Conservation (phyloP, 2,113 vertebrate genomes). For the Hipposideros armiger region DNA sequence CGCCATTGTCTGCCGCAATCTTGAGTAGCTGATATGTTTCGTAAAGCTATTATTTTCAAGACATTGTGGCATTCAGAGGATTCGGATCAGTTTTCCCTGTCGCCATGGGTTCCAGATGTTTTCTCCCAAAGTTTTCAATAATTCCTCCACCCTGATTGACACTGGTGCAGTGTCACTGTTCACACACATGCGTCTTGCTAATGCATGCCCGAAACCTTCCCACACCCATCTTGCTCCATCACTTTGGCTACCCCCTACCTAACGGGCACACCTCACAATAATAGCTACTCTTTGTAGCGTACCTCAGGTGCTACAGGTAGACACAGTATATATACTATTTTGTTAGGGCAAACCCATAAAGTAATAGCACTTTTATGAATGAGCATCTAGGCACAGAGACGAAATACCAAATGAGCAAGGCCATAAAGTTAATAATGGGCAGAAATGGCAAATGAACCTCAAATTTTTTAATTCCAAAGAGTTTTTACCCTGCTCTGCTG, state of each 20-base stretch:
- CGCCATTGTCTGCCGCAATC: background rate
- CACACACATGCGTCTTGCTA: background rate
- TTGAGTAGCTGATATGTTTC: background rate
- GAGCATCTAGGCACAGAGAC: background rate
- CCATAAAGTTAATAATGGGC: background rate
- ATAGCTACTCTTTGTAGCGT: background rate
- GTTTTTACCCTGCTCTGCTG: background rate
- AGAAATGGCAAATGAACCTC: background rate
- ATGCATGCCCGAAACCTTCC: background rate
- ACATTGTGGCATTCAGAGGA: background rate
- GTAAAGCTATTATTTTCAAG: background rate
- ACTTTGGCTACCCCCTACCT: no score
- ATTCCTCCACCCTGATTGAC: background rate
- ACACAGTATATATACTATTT: background rate
- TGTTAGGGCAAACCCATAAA: background rate
- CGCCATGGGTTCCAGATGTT: fast-evolving
- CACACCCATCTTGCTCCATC: background rate
- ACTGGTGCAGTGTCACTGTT: background rate
- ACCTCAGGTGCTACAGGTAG: no score
- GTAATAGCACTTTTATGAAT: background rate
- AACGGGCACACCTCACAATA: background rate
- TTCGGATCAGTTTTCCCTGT: background rate
- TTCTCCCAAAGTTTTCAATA: background rate
- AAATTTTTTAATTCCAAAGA: background rate
- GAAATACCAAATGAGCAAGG: no score